Conservation (phyloP, 2,888 invertebrate genomes). For the Prosopocoilus inquinatus region DNA sequence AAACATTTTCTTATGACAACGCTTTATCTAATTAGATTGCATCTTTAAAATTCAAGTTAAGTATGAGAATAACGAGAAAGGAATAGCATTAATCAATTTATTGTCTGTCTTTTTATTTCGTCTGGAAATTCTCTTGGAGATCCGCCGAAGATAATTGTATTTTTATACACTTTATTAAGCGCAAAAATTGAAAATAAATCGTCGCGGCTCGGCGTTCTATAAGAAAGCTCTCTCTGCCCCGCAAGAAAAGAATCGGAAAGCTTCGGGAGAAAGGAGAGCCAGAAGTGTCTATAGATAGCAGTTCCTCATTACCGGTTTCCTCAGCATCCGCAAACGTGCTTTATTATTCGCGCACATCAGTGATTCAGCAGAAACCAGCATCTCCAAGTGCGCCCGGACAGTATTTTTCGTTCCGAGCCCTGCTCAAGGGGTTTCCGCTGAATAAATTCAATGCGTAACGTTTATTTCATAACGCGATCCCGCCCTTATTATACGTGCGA, state of each 20-base stretch:
- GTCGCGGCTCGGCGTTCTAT: too few species aligned
- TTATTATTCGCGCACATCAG: slow-evolving; percentile 43
- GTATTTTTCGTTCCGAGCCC: slow-evolving; percentile 21
- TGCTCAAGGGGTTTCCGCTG: slow-evolving; percentile 21
- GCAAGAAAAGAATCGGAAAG: slow-evolving; percentile 22
- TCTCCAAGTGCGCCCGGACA: slow-evolving; percentile 23
- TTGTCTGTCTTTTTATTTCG: too few species aligned
- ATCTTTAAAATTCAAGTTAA: too few species aligned
- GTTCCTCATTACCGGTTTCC: slow-evolving; percentile 39
- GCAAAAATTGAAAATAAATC: too few species aligned
- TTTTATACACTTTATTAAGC: too few species aligned
- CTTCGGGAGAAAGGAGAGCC: slow-evolving; percentile 31
- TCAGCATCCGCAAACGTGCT: slow-evolving; percentile 37
- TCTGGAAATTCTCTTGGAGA: too few species aligned
- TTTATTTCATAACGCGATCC: slow-evolving; percentile 25
- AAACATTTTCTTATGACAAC: too few species aligned
- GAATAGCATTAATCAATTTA: too few species aligned
- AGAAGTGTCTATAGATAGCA: slow-evolving; percentile 40
- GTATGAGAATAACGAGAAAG: too few species aligned
- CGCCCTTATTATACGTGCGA: slow-evolving; percentile 15
- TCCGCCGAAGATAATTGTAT: too few species aligned
- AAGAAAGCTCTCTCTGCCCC: too few species aligned
- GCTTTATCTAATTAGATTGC: too few species aligned
- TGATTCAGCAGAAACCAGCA: slow-evolving; percentile 43
- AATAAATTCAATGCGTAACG: slow-evolving; percentile 31